phyloP scores from a whole-genome alignment of 2,888 invertebrate genomes.

The Germaria angustata region DNA sequence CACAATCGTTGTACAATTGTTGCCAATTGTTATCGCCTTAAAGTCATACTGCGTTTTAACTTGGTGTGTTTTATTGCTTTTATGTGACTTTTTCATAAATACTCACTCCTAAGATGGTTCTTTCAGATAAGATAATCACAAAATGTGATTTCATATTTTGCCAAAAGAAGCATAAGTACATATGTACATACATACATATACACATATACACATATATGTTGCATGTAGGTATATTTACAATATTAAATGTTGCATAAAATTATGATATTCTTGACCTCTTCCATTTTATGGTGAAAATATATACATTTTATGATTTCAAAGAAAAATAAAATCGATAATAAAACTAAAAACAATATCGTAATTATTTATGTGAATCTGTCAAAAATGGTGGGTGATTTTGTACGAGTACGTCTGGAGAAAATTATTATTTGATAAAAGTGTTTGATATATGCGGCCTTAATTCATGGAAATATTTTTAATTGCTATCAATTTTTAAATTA shows the following conservation, averaged over 20 bases:
- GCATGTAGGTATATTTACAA: not conserved
- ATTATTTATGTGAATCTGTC: conserved; percentile 56
- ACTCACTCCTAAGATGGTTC: conserved; percentile 34
- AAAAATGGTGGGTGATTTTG: conserved; percentile 30
- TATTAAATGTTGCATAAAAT: conserved; percentile 55
- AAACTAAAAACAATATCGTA: conserved; percentile 18
- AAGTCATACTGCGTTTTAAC: conserved; percentile 14
- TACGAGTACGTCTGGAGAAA: not conserved
- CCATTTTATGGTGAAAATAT: conserved; percentile 18
- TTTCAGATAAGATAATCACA: conserved; percentile 47
- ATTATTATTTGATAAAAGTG: not conserved
- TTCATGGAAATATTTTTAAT: not conserved
- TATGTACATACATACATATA: no score
- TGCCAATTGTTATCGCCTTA: not conserved
- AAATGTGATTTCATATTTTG: conserved; percentile 56
- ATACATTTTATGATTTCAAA: not conserved
- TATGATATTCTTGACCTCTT: conserved; percentile 48
- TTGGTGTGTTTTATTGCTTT: conserved; percentile 19
- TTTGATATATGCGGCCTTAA: not conserved
- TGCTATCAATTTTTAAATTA: no score
- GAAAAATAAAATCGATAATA: conserved; percentile 15
- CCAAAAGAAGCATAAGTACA: no score
- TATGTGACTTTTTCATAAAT: not conserved
- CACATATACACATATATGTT: no score
- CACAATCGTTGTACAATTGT: conserved; percentile 43